Evolutionary conservation across 2,113 vertebrate genomes (phyloP).

Genomic region (Hemiprocne comata): DNA sequence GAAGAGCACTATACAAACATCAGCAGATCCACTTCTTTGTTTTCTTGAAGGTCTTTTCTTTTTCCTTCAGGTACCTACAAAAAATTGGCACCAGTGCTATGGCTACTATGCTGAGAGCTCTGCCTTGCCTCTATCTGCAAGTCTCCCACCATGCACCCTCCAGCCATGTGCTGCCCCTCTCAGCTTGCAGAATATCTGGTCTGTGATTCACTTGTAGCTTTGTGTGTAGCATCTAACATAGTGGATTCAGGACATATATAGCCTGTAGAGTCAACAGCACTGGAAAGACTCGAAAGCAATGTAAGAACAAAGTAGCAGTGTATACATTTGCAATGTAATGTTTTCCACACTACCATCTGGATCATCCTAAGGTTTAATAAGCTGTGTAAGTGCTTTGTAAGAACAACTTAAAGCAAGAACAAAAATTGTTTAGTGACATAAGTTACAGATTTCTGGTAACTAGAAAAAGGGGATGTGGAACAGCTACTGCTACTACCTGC

Average conservation of each 20-base stretch:
- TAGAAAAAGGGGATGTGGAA: background rate
- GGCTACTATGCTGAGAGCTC: background rate
- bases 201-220: background rate
- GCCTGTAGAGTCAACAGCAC: background rate
- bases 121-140: background rate
- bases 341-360: background rate
- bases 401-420: background rate
- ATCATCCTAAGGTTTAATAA: background rate
- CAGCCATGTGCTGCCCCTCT: background rate
- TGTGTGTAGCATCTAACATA: background rate
- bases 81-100: background rate
- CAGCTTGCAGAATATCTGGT: background rate
- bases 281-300: background rate
- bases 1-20: rapidly evolving
- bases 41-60: background rate
- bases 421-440: background rate
- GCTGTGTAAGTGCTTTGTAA: background rate
- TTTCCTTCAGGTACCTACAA: background rate
- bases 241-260: background rate
- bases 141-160: background rate
- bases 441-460: background rate
- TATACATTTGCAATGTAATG: background rate
- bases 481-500: background rate
- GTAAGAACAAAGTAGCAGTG: background rate
- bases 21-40: background rate